phyloP scores from a whole-genome alignment of 1,140 invertebrate species.

The Polypedilum vanderplanki region DNA sequence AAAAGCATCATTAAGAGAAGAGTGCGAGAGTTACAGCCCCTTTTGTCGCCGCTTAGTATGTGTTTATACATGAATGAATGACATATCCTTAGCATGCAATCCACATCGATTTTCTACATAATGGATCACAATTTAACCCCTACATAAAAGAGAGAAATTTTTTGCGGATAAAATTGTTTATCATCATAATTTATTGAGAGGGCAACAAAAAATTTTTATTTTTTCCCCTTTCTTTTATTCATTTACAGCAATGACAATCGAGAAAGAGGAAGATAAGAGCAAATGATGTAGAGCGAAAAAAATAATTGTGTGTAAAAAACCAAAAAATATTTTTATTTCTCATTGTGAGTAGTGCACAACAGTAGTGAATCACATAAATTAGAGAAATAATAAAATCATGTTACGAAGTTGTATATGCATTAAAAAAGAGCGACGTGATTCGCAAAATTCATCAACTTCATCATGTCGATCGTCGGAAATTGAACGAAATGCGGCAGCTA shows the following conservation, averaged over 20 bases:
- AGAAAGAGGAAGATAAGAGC: not conserved
- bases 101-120: not conserved
- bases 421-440: slow-evolving; percentile 41
- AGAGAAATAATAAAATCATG: slow-evolving; percentile 34
- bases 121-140: slow-evolving; percentile 17
- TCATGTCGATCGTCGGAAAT: slow-evolving; percentile 53
- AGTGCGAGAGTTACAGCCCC: too few species aligned
- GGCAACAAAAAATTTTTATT: not conserved
- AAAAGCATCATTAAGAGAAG: too few species aligned
- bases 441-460: slow-evolving; percentile 49
- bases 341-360: not conserved
- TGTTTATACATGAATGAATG: not conserved
- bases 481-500: slow-evolving; percentile 42
- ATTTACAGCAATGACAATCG: slow-evolving; percentile 9
- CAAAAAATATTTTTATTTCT: too few species aligned
- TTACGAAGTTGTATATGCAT: slow-evolving; percentile 42
- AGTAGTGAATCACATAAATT: not conserved
- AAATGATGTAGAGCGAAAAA: too few species aligned
- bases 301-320: too few species aligned
- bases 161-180: not conserved
- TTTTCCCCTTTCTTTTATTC: not conserved
- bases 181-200: not conserved
- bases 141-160: not conserved
- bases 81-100: not conserved
- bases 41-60: too few species aligned